Base-by-base conservation (phyloP, 2,888 invertebrate genomes). In the Heteromurus nitidus region DNA sequence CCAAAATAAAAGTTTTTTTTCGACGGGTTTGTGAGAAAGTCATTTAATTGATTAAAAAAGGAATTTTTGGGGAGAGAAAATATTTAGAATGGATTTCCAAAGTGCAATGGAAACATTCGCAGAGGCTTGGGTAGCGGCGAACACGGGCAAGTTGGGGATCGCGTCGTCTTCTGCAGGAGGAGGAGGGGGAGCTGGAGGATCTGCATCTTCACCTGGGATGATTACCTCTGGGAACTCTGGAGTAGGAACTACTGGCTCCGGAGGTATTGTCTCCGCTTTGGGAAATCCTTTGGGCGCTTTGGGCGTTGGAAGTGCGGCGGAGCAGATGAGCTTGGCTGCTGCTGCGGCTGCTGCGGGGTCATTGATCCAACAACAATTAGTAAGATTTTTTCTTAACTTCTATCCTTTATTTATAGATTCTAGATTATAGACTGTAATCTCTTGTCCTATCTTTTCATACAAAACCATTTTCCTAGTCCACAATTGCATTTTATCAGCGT, bases 31-130 rank as follows among this genome's bases (percentile, higher is more conserved):
- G 28, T 26, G 50, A 47, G 30, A 44, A 73, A 47, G 22, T 9
- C 26, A n/a, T n/a, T n/a, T n/a, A 42, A 44, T 5, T 30, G 31
- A 24, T 55, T 22, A 30, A 18, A 55, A 2, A 67, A 11, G 22
- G 31, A 50, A 24, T 47, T 47, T 24, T 11, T 1, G 1, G 1
- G 58, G 58, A 30, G 7, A 62, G 20, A 13, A 13, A 36, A 47
- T 36, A 55, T 60, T 64, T 31, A 73, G 36, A 44, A 97, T 97
- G 97, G 97, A 97, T 95, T 96, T 97, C 93, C 96, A 96, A 92
- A 96, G 96, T 93, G 97, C 97, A 88, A 96, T 97, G 97, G 97
- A 97, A 92, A 97, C 97, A 88, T 97, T 97, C 90, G 97, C 97
- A 87, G 97, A 97, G 92, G 97, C 97, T 88, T 97, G 97, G 97